Percentiles rank a stretch among this genome's conserved stretches.
Evolutionary conservation across 2,113 vertebrate genomes (phyloP).

Genomic region (Myiozetetes cayanensis): DNA sequence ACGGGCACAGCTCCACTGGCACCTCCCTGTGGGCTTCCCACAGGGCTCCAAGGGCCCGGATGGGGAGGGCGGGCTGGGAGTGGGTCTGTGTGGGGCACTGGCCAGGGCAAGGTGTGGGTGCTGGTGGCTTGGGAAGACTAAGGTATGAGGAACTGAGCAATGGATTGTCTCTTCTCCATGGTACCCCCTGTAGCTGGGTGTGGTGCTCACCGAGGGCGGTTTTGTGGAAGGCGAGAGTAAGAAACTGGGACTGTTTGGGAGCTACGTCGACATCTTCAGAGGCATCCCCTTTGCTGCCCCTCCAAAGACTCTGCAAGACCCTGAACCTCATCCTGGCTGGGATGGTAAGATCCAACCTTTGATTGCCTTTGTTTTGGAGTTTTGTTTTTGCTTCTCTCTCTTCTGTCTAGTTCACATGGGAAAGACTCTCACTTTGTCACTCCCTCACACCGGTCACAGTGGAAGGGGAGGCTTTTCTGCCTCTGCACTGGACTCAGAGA

Average conservation of each 20-base stretch:
- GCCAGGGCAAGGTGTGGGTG: background rate
- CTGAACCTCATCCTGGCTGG: constrained; percentile 88
- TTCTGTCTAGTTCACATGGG: background rate
- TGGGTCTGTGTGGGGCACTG: background rate
- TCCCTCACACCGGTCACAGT: background rate
- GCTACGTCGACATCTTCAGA: constrained; percentile 85
- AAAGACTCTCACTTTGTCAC: background rate
- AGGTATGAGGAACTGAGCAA: background rate
- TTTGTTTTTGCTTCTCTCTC: background rate
- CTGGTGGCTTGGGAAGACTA: background rate
- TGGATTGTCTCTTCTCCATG: background rate
- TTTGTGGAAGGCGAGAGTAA: constrained; percentile 84
- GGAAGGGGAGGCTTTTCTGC: background rate
- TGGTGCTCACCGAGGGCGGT: constrained; percentile 88
- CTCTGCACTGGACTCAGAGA: background rate
- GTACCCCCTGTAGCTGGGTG: constrained; percentile 76
- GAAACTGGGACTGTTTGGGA: constrained; percentile 67
- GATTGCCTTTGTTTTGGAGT: background rate
- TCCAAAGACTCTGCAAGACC: constrained; percentile 85
- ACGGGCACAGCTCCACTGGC: background rate
- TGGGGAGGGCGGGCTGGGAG: background rate
- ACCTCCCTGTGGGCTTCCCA: background rate
- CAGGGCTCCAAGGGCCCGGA: background rate
- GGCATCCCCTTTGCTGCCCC: constrained; percentile 90
- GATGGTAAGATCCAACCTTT: constrained; percentile 72